Evolutionary conservation across 2,888 invertebrate genomes (phyloP).

Genomic region (Oscheius sp.): DNA sequence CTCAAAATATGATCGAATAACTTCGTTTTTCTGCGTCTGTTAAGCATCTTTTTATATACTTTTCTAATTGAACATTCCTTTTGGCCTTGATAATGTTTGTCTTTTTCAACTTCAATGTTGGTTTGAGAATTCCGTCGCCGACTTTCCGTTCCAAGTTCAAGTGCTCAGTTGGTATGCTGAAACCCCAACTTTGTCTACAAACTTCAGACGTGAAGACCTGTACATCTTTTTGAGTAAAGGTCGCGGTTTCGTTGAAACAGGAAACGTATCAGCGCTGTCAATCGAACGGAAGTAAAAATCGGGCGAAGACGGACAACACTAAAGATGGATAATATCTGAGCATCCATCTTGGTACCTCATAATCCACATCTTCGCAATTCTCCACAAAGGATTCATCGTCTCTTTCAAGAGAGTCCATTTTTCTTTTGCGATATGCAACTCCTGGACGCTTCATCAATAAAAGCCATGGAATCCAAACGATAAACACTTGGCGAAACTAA

Average conservation of each 20-base stretch:
- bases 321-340: not conserved
- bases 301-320: conserved; percentile 36
- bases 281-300: conserved; percentile 38
- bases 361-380: conserved; percentile 39
- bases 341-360: conserved; percentile 13
- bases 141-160: conserved; percentile 56
- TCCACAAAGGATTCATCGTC: conserved; percentile 45
- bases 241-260: conserved; percentile 37
- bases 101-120: conserved; percentile 35
- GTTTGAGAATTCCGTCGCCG: conserved; percentile 59
- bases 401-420: conserved; percentile 31
- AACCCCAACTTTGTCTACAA: not conserved
- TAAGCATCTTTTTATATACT: conserved; percentile 52
- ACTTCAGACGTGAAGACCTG: conserved; percentile 42
- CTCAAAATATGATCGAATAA: conserved; percentile 4
- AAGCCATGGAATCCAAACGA: conserved; percentile 63
- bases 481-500: conserved; percentile 58
- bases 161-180: conserved; percentile 53
- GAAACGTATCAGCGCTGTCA: conserved; percentile 44
- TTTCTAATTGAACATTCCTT: conserved; percentile 46
- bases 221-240: conserved; percentile 52
- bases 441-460: conserved; percentile 60
- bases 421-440: conserved; percentile 38
- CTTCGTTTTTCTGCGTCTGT: conserved; percentile 46
- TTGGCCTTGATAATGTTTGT: conserved; percentile 37